Conservation (phyloP, 1,140 invertebrate species). For the Polypedilum vanderplanki region DNA sequence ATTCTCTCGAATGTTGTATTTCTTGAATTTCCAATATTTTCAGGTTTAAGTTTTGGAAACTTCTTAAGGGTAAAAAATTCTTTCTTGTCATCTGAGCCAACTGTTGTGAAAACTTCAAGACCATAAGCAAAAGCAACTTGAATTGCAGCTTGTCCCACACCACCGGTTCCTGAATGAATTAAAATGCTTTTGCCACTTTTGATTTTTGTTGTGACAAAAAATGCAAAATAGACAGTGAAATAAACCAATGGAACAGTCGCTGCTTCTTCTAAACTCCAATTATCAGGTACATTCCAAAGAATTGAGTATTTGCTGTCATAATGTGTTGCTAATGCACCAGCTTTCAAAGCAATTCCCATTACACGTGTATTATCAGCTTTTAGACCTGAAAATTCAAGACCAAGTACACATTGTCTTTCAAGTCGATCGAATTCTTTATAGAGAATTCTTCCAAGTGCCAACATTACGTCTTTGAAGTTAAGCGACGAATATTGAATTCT, state of each 20-base stretch:
- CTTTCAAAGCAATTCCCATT: conserved; percentile 47
- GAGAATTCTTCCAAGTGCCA: conserved; percentile 58
- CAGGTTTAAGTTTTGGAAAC: conserved; percentile 47
- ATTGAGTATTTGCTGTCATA: conserved; percentile 48
- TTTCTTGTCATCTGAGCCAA: conserved; percentile 48
- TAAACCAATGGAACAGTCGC: conserved; percentile 58
- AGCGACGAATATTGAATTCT: conserved; percentile 57
- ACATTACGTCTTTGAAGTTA: conserved; percentile 68
- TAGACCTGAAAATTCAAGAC: conserved; percentile 52
- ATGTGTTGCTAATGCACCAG: conserved; percentile 46
- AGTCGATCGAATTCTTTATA: conserved; percentile 46
- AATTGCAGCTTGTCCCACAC: conserved; percentile 64
- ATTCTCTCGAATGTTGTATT: conserved; percentile 56
- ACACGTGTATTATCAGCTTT: conserved; percentile 33
- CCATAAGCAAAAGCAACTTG: conserved; percentile 52
- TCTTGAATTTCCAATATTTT: conserved; percentile 56
- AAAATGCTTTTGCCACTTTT: conserved; percentile 51
- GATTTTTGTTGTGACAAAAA: conserved; percentile 44
- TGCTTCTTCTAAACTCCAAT: conserved; percentile 67
- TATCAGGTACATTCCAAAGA: conserved; percentile 60
- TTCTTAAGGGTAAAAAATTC: conserved; percentile 43
- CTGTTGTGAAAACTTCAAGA: conserved; percentile 53
- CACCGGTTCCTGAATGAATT: conserved; percentile 65
- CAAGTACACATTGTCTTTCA: conserved; percentile 46
- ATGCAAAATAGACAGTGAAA: conserved; percentile 45